These are phyloP conservation scores for Cynocephalus volans DNA, from an alignment of 2,113 vertebrate genomes.

Conservation along the genomic window DNA sequence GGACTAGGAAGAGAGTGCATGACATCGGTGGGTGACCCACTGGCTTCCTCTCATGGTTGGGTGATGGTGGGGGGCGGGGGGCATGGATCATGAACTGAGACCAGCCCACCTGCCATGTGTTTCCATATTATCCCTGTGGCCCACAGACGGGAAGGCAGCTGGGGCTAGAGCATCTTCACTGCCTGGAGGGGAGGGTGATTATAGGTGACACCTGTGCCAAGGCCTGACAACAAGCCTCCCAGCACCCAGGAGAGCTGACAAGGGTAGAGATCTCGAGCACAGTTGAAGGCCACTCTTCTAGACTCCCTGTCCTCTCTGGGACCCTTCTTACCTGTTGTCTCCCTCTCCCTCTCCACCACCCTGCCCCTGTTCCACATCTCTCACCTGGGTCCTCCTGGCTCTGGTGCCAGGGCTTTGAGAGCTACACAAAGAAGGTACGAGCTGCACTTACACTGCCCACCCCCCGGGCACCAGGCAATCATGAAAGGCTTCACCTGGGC, in stretches of 20 bases:
- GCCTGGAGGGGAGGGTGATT: background rate
- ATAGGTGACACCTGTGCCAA: background rate
- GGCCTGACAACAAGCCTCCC: background rate
- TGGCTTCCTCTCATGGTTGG: background rate
- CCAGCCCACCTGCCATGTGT: background rate
- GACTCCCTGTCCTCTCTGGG: background rate
- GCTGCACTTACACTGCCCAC: background rate
- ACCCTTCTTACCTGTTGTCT: background rate
- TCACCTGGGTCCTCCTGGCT: background rate
- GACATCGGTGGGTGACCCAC: conserved; percentile 86
- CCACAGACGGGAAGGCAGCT: background rate
- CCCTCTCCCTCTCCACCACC: background rate
- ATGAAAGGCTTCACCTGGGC: background rate
- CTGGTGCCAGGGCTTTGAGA: background rate
- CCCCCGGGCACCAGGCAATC: background rate
- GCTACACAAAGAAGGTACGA: background rate
- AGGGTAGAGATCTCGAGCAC: background rate
- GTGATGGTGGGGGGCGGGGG: fast-evolving
- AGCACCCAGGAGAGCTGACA: background rate
- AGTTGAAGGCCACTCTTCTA: background rate
- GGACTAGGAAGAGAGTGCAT: conserved; percentile 87
- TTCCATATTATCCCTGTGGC: background rate
- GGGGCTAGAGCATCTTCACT: background rate
- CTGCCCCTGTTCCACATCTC: background rate
- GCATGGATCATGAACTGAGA: background rate